Percentiles rank a stretch among this genome's conserved stretches.
Conservation (phyloP, 2,888 invertebrate genomes). For the Euclidia mi region DNA sequence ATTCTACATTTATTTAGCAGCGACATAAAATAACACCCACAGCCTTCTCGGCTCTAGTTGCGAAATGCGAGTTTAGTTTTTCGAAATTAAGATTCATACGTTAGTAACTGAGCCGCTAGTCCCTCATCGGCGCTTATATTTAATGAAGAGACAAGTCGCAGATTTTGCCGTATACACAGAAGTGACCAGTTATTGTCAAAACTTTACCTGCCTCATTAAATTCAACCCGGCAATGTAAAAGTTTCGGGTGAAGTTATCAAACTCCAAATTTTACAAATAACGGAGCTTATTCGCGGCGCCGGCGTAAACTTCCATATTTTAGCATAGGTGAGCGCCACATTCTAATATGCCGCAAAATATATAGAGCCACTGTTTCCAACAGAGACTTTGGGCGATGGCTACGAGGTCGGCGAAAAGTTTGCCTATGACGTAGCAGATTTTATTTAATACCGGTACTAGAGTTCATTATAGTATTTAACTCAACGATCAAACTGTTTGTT, state of each 20-base stretch:
- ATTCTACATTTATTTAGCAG: neutral
- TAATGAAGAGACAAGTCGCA: constrained; percentile 48
- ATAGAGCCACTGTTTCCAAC: constrained; percentile 71
- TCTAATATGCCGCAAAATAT: constrained; percentile 78
- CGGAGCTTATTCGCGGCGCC: constrained; percentile 68
- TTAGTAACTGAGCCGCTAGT: constrained; percentile 13
- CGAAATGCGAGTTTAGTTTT: constrained; percentile 24
- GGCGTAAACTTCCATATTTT: constrained; percentile 75
- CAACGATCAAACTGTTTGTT: constrained; percentile 17
- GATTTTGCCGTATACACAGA: constrained; percentile 39
- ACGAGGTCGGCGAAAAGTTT: constrained; percentile 50
- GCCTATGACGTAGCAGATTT: constrained; percentile 35
- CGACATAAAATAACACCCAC: neutral
- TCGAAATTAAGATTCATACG: constrained; percentile 28
- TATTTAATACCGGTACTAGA: constrained; percentile 31
- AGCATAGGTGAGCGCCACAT: constrained; percentile 76
- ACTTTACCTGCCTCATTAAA: constrained; percentile 62
- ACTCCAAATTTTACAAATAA: constrained; percentile 82
- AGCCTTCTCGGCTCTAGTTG: neutral
- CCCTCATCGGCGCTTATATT: constrained; percentile 18
- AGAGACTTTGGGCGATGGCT: constrained; percentile 65
- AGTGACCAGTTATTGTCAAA: constrained; percentile 68
- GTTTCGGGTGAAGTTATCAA: constrained; percentile 72
- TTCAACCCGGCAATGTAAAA: constrained; percentile 54
- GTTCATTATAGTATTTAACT: constrained; percentile 26